Evolutionary conservation across 2,888 invertebrate species (phyloP), one percentile per base, ranked within the genome.

Genomic region (Fragum sueziense): DNA sequence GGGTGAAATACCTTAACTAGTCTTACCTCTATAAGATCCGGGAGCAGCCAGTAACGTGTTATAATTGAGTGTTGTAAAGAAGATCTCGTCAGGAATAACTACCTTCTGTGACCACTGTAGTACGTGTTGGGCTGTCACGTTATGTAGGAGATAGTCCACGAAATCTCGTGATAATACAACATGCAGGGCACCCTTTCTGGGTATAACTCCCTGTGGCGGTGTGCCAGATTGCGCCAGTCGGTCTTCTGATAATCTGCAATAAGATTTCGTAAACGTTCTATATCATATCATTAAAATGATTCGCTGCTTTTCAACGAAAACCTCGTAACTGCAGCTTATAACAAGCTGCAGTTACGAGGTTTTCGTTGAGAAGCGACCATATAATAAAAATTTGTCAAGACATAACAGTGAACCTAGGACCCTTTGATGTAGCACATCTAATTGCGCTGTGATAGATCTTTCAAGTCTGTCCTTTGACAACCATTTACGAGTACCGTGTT

Each of bases 41-140:
- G 89, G 90, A 0, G 89, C 87, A 7, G 75, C 78, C 0, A 90
- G 81, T 17, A 84, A 84, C 0, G 88, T 88, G 74, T 88, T 89
- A 76, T 91, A 88, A 76, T 90, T 90, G 29, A 92, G 78, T 2
- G 89, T 82, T 0, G 90, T 65, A 79, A 91, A 92, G 75, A 86
- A 89, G 1, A 91, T 91, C 72, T 92, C 92, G 76, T 92, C 92
- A 0, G 91, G 89, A 1, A 89, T 76, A 22, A 77, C 77, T 0
- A 91, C 90, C 25, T 82, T 82, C 31, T 82, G 84, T 1, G 90
- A 79, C 91, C 91, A 92, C 0, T 86, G 72, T 27, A 86, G 68
- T 27, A 91, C 85, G 14, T 86, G 82, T 7, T 59, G 59, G 2
- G 89, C 87, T 41, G 74, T 80, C 27, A 70, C 61, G 73, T 90